Base-by-base conservation (phyloP, 2,113 vertebrate species). In the Circaetus cinerascens region DNA sequence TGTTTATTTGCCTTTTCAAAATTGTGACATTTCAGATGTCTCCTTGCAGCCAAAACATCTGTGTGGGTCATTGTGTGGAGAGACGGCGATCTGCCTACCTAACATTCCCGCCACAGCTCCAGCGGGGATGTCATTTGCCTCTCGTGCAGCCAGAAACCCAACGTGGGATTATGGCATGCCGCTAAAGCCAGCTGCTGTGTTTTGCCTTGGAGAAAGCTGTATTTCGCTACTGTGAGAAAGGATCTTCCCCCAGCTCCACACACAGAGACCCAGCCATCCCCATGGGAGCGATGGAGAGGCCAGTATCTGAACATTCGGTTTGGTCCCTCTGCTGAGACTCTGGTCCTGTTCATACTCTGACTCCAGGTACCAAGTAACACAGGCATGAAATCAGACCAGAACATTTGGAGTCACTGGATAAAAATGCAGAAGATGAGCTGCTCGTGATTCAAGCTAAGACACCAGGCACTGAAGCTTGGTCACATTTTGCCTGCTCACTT, bases 1-100 rank as follows among this genome's bases (percentile, higher is more conserved):
- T 96, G 78, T 92, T 95, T 97, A 96, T 96, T 92, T 95, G 85
- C 77, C 86, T 96, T 94, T 89, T 73, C 88, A 93, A 93, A 92
- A 88, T 76, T 76, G 90, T 94, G 93, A 95, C 96, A 95, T 94
- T 97, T 97, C 84, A 95, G 93, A 86, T 80, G 62, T 17, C 78
- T 93, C 63, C 85, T 81, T 86, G 92, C 72, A 92, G 95, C 81
- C 88, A 91, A 94, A 86, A 74, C 0, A 14, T 79, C 93, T 94
- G 77, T 48, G 73, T 75, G 86, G 95, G 79, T 80, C 92, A 74
- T 68, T 88, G 86, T 95, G 71, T 2, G 4, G 59, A 34, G 46
- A 89, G 67, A 50, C 25, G 14, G 82, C 20, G 5, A 82, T 80
- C 93, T 92, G 91, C 96, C 97, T 27, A 93, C 95, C 87, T 83